phyloP scores from a whole-genome alignment of 2,888 invertebrate genomes.

The Melipona beecheii region DNA sequence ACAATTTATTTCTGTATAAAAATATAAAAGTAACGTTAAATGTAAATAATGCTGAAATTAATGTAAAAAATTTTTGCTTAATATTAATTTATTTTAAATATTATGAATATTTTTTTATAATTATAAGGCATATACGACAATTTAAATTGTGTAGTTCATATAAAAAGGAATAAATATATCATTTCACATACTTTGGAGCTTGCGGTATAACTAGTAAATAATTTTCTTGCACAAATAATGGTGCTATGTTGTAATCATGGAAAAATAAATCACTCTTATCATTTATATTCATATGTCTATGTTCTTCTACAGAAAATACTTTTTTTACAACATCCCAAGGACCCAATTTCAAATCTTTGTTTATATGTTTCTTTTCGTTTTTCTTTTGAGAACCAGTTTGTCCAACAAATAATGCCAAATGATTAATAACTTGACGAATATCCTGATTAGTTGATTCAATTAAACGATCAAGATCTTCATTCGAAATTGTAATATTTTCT shows the following conservation, averaged over 20 bases:
- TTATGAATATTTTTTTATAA: neutral
- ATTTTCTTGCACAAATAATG: conserved; percentile 99
- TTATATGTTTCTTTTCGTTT: conserved; percentile 72
- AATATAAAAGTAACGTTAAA: neutral
- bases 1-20: conserved; percentile 29
- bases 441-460: conserved; percentile 96
- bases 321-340: conserved; percentile 97
- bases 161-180: neutral
- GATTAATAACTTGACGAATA: conserved; percentile 96
- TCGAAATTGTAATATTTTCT: conserved; percentile 92
- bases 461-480: conserved; percentile 92
- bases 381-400: conserved; percentile 44
- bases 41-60: neutral
- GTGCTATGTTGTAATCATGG: conserved; percentile 97
- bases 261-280: conserved; percentile 97
- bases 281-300: conserved; percentile 90
- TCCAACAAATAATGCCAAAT: conserved; percentile 92
- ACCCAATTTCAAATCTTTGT: conserved; percentile 95
- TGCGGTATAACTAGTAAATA: conserved; percentile 93
- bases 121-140: neutral
- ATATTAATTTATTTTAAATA: neutral
- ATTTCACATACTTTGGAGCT: conserved; percentile 87
- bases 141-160: neutral
- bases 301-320: conserved; percentile 93
- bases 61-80: neutral